Evolutionary conservation across 1,140 invertebrate species (phyloP).

Genomic region (Caenorhabditis inopinata): DNA sequence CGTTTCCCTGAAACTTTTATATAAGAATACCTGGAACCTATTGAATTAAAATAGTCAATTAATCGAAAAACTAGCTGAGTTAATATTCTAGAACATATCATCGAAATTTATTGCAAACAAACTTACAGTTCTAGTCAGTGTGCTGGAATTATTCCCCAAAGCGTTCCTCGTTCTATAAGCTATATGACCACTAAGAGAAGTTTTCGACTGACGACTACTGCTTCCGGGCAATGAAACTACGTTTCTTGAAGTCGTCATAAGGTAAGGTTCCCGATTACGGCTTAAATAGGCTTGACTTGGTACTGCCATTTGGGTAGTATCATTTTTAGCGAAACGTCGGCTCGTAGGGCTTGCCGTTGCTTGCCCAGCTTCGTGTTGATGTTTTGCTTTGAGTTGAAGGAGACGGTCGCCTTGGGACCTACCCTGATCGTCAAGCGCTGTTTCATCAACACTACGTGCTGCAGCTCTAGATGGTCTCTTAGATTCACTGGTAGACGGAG

Average conservation of each 20-base stretch:
- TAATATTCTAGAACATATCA: too few relatives aligned
- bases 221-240: not conserved
- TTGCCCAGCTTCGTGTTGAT: conserved; percentile 23
- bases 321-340: not conserved
- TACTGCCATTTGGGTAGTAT: not conserved
- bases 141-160: not conserved
- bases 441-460: conserved; percentile 20
- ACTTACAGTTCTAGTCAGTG: conserved; percentile 1
- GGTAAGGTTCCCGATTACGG: not conserved
- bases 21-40: too few relatives aligned
- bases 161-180: not conserved
- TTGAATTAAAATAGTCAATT: too few relatives aligned
- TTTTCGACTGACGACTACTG: not conserved
- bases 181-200: not conserved
- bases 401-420: conserved; percentile 49
- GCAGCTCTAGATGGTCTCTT: not conserved
- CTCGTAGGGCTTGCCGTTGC: not conserved
- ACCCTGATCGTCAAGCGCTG: conserved; percentile 41
- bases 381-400: conserved; percentile 42
- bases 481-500: too few relatives aligned
- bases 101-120: too few relatives aligned
- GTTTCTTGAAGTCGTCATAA: not conserved
- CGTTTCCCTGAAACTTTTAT: conserved; percentile 4
- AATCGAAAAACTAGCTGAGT: too few relatives aligned
- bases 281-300: not conserved